Base-by-base conservation (phyloP, 1,140 invertebrate species). In the Marisa cornuarietis region DNA sequence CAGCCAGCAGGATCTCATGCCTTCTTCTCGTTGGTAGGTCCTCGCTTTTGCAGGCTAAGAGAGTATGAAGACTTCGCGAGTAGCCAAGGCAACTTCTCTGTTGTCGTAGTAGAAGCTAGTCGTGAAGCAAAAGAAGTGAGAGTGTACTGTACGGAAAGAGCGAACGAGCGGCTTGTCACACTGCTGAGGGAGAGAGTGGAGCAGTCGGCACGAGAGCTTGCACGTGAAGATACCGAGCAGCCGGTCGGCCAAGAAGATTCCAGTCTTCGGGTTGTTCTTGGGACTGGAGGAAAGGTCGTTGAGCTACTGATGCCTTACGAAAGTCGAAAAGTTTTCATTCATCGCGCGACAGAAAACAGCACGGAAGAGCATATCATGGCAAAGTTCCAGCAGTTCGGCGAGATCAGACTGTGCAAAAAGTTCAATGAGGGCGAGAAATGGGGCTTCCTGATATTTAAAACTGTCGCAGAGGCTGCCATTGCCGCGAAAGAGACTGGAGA, bases 1-100 rank as follows among this genome's bases (percentile, higher is more conserved):
- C 76, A 85, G 76, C 78, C 75, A 72, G 84, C 84, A 65, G 87
- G 87, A 42, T 72, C 82, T 63, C 72, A 79, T 61, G 74, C 82
- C 20, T 85, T 85, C 42, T 80, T 83, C 69, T 63, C 79, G 24
- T 77, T 88, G 84, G 84, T 86, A 54, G 87, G 86, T n/a, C 79
- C 82, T 31, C 69, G 81, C n/a, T 87, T 85, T 76, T 71, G 72
- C 24, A 84, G 85, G 52, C 73, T 87, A 14, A 74, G 75, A 73
- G 24, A 75, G 8, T 72, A 85, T 65, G 83, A 89, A 79, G 82
- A 83, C 3, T 31, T 71, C 6, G 76, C 85, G 11, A 42, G 51
- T 18, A 8, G 61, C 52, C 68, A 73, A 54, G 69, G 65, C 13
- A 54, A 82, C 31, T 58, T 71, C 66, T 68, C 75, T 9, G 71